phyloP scores from a whole-genome alignment of 2,888 invertebrate genomes.

The Elegia similella region DNA sequence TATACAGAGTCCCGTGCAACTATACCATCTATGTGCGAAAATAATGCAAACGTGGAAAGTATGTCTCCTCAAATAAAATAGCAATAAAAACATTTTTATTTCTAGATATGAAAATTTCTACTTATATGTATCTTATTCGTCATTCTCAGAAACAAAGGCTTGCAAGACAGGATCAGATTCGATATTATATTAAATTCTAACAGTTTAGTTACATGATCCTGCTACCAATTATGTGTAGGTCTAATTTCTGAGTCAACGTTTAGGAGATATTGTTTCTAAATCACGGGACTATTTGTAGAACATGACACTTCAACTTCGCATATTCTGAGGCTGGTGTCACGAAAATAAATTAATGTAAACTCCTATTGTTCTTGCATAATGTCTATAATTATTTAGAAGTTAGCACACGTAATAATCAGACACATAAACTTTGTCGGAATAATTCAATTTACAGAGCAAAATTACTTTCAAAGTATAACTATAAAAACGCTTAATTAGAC shows the following conservation, averaged over 20 bases:
- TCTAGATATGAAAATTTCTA: too few species aligned
- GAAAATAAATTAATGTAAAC: neutral
- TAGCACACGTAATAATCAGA: neutral
- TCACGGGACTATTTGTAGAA: neutral
- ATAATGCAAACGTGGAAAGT: too few species aligned
- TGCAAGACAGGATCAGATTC: neutral
- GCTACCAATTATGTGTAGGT: neutral
- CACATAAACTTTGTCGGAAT: neutral
- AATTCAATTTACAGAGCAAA: too few species aligned
- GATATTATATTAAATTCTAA: neutral
- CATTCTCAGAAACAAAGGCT: neutral
- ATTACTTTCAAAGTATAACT: too few species aligned
- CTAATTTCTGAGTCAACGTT: neutral
- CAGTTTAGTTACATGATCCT: neutral
- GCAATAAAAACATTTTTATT: too few species aligned
- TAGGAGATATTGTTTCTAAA: constrained; percentile 4
- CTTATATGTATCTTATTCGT: too few species aligned
- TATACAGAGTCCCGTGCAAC: too few species aligned
- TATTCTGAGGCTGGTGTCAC: constrained; percentile 12
- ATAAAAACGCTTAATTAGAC: too few species aligned
- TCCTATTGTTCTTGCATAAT: neutral
- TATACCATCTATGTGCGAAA: too few species aligned
- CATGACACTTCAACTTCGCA: neutral
- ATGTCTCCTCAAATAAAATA: too few species aligned
- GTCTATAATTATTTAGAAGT: neutral